A percentile compares a stretch with the other conserved stretches of the same genome.
phyloP scores from a whole-genome alignment of 2,797 vertebrate genomes.

The Hypotaenidia okinawae region DNA sequence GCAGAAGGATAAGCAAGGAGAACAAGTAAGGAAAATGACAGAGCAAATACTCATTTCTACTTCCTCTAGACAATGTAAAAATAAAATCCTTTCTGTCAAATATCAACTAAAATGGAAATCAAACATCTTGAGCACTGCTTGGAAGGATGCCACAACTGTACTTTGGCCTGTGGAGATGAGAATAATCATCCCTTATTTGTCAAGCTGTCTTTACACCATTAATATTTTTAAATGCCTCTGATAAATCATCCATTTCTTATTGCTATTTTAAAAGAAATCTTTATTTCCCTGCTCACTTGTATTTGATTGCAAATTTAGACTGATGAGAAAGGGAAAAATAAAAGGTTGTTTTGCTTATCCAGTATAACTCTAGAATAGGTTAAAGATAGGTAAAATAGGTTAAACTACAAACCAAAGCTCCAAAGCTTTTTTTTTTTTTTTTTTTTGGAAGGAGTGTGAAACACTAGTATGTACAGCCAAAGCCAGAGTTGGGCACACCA shows the following conservation, averaged over 20 bases:
- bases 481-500: background rate
- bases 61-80: slow-evolving; percentile 23
- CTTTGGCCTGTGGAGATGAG: slow-evolving; percentile 8
- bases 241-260: slow-evolving; percentile 3
- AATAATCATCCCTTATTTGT: slow-evolving; percentile 20
- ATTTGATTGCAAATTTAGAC: background rate
- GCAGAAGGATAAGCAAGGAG: background rate
- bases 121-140: slow-evolving; percentile 26
- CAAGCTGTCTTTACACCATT: slow-evolving; percentile 21
- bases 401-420: background rate
- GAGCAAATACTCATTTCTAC: background rate
- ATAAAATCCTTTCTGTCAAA: slow-evolving; percentile 44
- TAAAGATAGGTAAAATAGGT: slow-evolving; percentile 24
- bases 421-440: background rate
- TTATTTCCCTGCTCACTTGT: background rate
- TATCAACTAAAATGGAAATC: slow-evolving; percentile 36
- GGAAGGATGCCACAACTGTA: slow-evolving; percentile 39
- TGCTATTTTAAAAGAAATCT: slow-evolving; percentile 12
- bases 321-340: background rate
- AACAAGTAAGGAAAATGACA: background rate
- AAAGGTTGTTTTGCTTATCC: background rate
- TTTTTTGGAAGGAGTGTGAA: background rate
- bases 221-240: slow-evolving; percentile 40
- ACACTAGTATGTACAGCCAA: background rate
- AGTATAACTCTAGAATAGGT: background rate